Conservation (phyloP, 2,797 vertebrate genomes). For the Acanthornis magna region DNA sequence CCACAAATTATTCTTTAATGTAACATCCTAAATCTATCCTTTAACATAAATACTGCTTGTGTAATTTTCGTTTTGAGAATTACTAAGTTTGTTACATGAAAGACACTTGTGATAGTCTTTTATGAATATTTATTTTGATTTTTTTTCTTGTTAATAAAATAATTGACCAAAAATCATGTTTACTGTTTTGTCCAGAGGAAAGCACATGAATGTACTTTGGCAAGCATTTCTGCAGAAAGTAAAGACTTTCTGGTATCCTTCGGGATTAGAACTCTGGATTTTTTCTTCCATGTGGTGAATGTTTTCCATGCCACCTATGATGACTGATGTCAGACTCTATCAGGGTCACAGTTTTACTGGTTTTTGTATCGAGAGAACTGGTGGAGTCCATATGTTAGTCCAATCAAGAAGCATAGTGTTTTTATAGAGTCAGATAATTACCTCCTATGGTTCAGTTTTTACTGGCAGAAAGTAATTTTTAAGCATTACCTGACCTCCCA, state of each 20-base stretch:
- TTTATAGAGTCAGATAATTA: constrained; percentile 54
- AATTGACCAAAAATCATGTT: background rate
- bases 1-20: background rate
- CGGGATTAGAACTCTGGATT: background rate
- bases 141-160: background rate
- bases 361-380: background rate
- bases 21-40: background rate
- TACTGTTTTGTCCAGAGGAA: background rate
- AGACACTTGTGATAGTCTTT: background rate
- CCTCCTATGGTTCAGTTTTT: constrained; percentile 42
- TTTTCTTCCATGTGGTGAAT: constrained; percentile 36
- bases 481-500: constrained; percentile 1
- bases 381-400: constrained; percentile 43
- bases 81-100: background rate
- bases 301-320: constrained; percentile 41
- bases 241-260: background rate
- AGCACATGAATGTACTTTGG: background rate
- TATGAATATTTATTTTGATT: background rate
- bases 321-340: constrained; percentile 38
- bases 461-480: constrained; percentile 41
- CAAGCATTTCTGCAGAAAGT: background rate
- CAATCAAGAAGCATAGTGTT: background rate
- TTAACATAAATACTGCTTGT: background rate
- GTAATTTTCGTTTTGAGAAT: background rate
- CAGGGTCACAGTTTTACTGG: constrained; percentile 21